Conservation (phyloP, 2,113 vertebrate genomes). For the Hoplias malabaricus region DNA sequence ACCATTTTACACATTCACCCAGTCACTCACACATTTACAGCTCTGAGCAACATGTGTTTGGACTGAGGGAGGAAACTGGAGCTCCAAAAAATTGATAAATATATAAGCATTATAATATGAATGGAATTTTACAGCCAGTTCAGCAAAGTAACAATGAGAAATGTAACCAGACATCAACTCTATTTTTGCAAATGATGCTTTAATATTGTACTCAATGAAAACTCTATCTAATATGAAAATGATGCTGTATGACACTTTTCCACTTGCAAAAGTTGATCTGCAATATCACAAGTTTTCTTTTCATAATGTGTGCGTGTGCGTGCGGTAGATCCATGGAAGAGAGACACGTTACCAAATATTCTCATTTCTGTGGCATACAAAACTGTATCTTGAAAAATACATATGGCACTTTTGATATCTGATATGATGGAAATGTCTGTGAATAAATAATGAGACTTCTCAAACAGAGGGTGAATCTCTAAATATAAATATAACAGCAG, state of each 20-base stretch:
- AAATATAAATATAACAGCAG: conserved; percentile 22
- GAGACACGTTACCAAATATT: conserved; percentile 18
- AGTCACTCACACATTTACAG: too few species aligned
- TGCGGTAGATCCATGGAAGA: background rate
- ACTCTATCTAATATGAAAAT: conserved; percentile 9
- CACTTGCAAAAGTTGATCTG: conserved; percentile 20
- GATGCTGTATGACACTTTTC: background rate
- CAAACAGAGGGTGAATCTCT: conserved; percentile 3
- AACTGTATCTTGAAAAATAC: conserved; percentile 49
- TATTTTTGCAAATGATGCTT: conserved; percentile 19
- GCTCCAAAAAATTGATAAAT: too few species aligned
- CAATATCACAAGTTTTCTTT: conserved; percentile 24
- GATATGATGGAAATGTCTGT: conserved; percentile 49
- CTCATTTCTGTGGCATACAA: conserved; percentile 42
- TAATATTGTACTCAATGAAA: conserved; percentile 34
- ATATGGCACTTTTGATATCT: conserved; percentile 48
- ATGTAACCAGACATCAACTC: background rate
- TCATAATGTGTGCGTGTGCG: conserved; percentile 4
- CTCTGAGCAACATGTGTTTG: too few species aligned
- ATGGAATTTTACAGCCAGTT: too few species aligned
- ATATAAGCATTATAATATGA: too few species aligned
- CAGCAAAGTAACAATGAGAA: background rate
- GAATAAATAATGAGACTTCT: background rate
- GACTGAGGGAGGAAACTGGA: too few species aligned
- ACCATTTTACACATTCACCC: too few species aligned